Percentiles rank a stretch among this genome's conserved stretches.
Evolutionary conservation across 2,888 invertebrate genomes (phyloP).

Genomic region (Monopis laevigella): DNA sequence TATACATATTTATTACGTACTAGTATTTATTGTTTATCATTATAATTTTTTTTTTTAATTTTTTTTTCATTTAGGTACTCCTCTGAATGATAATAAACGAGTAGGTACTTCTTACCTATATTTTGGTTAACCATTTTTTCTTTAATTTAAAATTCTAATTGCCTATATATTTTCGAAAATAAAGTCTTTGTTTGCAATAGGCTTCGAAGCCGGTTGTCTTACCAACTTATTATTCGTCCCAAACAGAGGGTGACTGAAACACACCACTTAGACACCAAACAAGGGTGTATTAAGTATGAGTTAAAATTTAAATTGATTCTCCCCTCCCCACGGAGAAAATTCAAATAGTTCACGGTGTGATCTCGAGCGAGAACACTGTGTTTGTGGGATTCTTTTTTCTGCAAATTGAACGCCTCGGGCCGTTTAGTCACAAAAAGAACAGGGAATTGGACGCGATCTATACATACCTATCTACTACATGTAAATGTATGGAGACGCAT

Average conservation of each 20-base stretch:
- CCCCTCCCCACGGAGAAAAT: slow-evolving; percentile 54
- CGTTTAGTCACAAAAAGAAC: slow-evolving; percentile 48
- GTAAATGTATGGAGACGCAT: not conserved
- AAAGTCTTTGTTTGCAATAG: not conserved
- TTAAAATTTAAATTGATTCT: slow-evolving; percentile 68
- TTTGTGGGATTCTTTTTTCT: slow-evolving; percentile 61
- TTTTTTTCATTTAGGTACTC: too few species aligned
- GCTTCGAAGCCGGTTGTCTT: slow-evolving; percentile 35
- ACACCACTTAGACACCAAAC: slow-evolving; percentile 68
- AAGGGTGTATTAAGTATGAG: slow-evolving; percentile 67
- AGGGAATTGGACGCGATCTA: slow-evolving; percentile 21
- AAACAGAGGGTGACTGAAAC: slow-evolving; percentile 63
- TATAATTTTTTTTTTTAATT: too few species aligned
- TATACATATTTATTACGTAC: too few species aligned
- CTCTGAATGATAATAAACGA: too few species aligned
- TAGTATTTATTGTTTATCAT: too few species aligned
- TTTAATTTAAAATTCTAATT: too few species aligned
- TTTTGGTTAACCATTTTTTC: too few species aligned
- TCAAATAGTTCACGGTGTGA: slow-evolving; percentile 64
- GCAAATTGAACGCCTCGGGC: slow-evolving; percentile 62
- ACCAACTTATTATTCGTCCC: slow-evolving; percentile 56
- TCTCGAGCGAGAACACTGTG: slow-evolving; percentile 54
- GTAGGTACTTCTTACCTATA: too few species aligned
- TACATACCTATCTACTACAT: not conserved
- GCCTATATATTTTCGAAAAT: not conserved